phyloP scores from a whole-genome alignment of 2,888 invertebrate species.

The Melanophora roralis region DNA sequence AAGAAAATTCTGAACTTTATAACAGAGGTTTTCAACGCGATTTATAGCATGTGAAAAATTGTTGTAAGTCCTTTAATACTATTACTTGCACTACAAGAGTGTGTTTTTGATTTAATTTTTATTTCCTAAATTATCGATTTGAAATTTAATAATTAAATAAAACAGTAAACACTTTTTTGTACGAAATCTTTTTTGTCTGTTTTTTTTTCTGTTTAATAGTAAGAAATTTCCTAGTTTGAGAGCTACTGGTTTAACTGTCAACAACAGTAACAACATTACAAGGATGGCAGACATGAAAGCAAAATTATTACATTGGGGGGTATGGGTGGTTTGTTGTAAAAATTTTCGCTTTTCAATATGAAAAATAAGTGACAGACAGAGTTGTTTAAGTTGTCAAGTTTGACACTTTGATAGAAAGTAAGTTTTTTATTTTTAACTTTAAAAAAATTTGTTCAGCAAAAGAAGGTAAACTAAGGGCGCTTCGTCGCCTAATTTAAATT shows the following conservation, averaged over 20 bases:
- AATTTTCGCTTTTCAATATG: neutral
- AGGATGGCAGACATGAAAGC: slow-evolving; percentile 44
- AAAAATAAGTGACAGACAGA: slow-evolving; percentile 51
- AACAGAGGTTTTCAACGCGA: too few relatives aligned
- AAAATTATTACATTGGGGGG: neutral
- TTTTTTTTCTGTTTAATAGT: too few relatives aligned
- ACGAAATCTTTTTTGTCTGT: too few relatives aligned
- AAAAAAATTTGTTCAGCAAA: neutral
- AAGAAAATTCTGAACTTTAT: slow-evolving; percentile 51
- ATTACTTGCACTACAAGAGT: too few relatives aligned
- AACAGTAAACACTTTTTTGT: too few relatives aligned
- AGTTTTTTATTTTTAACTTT: slow-evolving; percentile 10
- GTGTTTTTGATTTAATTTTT: too few relatives aligned
- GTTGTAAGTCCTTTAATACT: too few relatives aligned
- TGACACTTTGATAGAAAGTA: slow-evolving; percentile 47
- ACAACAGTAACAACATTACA: neutral
- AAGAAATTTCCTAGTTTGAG: too few relatives aligned
- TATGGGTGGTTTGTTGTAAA: neutral
- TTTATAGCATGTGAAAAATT: too few relatives aligned
- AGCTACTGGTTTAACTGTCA: neutral
- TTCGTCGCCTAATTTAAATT: slow-evolving; percentile 36
- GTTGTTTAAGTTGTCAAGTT: slow-evolving; percentile 62
- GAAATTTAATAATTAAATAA: too few relatives aligned
- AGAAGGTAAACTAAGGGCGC: neutral
- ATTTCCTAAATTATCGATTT: too few relatives aligned